Percentiles rank a stretch among this genome's conserved stretches.
Conservation (phyloP, 30 jellyfish, hydroid and myxozoan species). For the Turritopsis rubra region DNA sequence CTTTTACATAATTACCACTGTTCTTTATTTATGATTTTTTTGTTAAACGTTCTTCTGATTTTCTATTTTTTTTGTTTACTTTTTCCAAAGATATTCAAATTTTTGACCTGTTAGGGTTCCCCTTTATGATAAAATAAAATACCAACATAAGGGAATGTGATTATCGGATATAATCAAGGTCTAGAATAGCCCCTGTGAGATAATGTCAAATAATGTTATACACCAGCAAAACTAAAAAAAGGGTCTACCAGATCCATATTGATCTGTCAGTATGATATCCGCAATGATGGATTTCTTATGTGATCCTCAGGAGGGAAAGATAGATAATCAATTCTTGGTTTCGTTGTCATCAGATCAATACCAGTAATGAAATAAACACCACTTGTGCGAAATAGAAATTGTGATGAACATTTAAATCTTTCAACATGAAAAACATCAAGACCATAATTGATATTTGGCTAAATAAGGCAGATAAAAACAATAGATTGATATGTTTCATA, state of each 20-base stretch:
- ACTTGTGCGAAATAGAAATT: constrained; percentile 58
- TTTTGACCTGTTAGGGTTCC: too few relatives aligned
- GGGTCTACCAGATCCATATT: background rate
- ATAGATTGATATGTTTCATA: background rate
- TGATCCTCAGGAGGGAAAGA: constrained; percentile 36
- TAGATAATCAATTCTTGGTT: constrained; percentile 52
- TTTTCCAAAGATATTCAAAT: too few relatives aligned
- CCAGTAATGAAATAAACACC: constrained; percentile 48
- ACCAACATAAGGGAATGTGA: too few relatives aligned
- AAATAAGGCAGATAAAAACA: background rate
- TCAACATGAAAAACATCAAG: constrained; percentile 79
- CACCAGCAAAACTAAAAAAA: background rate
- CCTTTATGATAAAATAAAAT: too few relatives aligned
- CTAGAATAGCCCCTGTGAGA: too few relatives aligned
- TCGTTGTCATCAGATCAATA: constrained; percentile 32
- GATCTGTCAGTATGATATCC: constrained; percentile 54
- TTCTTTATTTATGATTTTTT: too few relatives aligned
- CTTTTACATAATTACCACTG: too few relatives aligned
- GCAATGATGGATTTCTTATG: constrained; percentile 45
- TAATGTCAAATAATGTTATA: too few relatives aligned
- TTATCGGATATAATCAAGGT: too few relatives aligned
- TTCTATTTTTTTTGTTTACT: too few relatives aligned
- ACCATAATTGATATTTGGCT: constrained; percentile 51
- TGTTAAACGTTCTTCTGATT: too few relatives aligned
- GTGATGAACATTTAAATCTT: constrained; percentile 67